phyloP scores from a whole-genome alignment of 1,140 invertebrate species.

The Bombus terrestris region DNA sequence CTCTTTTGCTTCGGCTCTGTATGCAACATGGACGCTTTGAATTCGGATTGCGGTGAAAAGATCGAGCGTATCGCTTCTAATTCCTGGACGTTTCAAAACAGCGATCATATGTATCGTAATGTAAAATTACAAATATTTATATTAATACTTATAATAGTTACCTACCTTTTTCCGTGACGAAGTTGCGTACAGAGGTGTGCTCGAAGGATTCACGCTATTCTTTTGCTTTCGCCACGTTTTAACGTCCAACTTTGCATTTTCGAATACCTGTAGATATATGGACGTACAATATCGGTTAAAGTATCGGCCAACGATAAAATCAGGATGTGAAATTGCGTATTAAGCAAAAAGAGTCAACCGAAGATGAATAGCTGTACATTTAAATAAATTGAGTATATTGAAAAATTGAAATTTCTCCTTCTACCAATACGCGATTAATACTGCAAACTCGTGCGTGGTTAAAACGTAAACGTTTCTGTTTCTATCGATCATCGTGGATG shows the following conservation, averaged over 20 bases:
- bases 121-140: neutral
- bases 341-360: neutral
- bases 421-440: neutral
- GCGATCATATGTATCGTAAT: no score
- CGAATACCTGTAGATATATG: neutral
- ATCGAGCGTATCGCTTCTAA: conserved; percentile 11
- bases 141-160: neutral
- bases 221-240: neutral
- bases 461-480: neutral
- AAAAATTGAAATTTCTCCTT: neutral
- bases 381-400: neutral
- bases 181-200: no score
- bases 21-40: neutral
- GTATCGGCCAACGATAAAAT: no score
- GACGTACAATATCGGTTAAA: no score
- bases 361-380: neutral
- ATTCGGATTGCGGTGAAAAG: neutral
- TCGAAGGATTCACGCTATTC: neutral
- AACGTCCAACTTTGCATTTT: neutral
- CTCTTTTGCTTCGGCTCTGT: neutral
- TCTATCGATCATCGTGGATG: neutral
- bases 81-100: conserved; percentile 8
- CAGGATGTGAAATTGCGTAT: no score
- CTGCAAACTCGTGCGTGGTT: neutral
- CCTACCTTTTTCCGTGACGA: neutral